Conservation (phyloP, 2,888 invertebrate genomes). For the Xestia rhomboidea region DNA sequence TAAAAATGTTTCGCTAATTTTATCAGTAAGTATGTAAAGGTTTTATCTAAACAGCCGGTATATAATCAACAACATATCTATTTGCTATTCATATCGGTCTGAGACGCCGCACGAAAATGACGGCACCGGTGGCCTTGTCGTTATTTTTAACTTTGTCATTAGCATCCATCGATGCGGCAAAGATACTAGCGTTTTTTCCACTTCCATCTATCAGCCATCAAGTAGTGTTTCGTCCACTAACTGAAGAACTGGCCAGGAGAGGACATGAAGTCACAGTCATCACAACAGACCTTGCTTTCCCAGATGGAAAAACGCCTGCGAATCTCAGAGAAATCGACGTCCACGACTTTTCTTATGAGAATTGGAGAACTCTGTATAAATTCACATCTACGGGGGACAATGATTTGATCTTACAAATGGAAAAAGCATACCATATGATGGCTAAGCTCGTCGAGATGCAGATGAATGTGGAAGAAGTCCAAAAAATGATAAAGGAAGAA, state of each 20-base stretch:
- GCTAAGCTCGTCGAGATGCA: conserved; percentile 59
- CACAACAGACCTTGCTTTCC: conserved; percentile 76
- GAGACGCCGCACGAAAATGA: conserved; percentile 20
- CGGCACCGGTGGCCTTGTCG: neutral
- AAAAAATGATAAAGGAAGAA: conserved; percentile 65
- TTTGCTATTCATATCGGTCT: neutral
- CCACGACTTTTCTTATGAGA: conserved; percentile 71
- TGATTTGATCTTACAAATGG: conserved; percentile 43
- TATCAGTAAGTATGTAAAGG: neutral
- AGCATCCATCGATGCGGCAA: conserved; percentile 44
- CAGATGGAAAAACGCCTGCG: conserved; percentile 61
- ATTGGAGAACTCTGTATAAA: conserved; percentile 48
- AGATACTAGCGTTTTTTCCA: conserved; percentile 59
- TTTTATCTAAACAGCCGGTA: neutral
- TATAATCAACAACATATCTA: neutral
- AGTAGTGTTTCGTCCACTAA: conserved; percentile 71
- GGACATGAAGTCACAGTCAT: conserved; percentile 82
- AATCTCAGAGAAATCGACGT: conserved; percentile 81
- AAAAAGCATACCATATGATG: conserved; percentile 40
- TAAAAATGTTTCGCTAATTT: neutral
- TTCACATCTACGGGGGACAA: conserved; percentile 28
- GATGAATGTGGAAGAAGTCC: conserved; percentile 60
- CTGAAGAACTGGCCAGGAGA: conserved; percentile 75
- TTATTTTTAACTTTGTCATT: conserved; percentile 31
- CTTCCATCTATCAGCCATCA: conserved; percentile 64